Conservation (phyloP, 2,888 invertebrate genomes). For the Plebejus argus region DNA sequence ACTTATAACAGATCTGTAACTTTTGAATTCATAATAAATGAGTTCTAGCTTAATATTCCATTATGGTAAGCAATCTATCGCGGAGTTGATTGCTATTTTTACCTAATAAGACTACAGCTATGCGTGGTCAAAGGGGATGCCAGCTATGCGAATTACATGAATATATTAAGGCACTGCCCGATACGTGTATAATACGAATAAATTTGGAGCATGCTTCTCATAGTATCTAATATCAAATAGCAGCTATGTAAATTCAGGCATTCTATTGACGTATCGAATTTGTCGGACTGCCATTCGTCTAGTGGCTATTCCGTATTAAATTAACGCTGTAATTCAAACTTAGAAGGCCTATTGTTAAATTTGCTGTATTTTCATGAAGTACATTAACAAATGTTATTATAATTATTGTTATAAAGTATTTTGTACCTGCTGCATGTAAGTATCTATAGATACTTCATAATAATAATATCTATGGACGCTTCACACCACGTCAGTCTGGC, state of each 20-base stretch:
- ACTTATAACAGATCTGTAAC: no score
- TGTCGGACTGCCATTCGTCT: conserved; percentile 46
- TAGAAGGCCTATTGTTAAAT: background rate
- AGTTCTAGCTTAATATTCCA: no score
- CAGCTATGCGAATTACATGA: conserved; percentile 81
- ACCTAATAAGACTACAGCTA: conserved; percentile 16
- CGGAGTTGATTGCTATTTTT: conserved; percentile 7
- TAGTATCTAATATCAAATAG: conserved; percentile 57
- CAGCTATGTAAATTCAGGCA: conserved; percentile 67
- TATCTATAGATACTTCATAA: no score
- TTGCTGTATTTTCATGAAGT: no score
- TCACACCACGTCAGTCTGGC: no score
- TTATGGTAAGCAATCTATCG: no score
- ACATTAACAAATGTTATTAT: no score
- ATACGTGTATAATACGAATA: conserved; percentile 79
- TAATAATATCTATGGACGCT: no score
- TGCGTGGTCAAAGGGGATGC: conserved; percentile 80
- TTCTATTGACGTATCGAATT: conserved; percentile 58
- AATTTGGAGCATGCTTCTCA: conserved; percentile 76
- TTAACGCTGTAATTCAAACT: background rate
- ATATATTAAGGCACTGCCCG: conserved; percentile 78
- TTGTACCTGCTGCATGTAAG: no score
- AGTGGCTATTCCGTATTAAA: conserved; percentile 35
- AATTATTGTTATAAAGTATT: no score
- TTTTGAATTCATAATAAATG: no score